These are phyloP conservation scores for Charaxes varanes DNA, from an alignment of 1,140 invertebrate genomes.

Conservation along the genomic window DNA sequence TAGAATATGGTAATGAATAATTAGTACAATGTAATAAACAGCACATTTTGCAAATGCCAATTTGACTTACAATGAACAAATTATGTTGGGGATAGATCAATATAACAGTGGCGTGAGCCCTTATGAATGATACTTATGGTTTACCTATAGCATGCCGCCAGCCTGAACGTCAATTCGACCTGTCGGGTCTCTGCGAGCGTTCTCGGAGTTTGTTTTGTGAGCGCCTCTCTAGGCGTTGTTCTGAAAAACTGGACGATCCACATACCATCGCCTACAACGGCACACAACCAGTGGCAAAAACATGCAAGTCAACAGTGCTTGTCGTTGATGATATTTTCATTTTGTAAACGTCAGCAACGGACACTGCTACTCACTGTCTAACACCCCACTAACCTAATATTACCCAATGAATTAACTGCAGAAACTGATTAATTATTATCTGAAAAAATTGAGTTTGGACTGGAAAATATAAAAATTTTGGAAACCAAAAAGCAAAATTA, in stretches of 20 bases:
- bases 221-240: constrained; percentile 64
- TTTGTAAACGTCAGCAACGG: constrained; percentile 69
- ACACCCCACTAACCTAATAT: constrained; percentile 35
- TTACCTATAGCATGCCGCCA: constrained; percentile 70
- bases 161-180: constrained; percentile 64
- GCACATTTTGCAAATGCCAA: neutral
- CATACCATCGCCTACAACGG: constrained; percentile 72
- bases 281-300: constrained; percentile 60
- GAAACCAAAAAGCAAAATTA: constrained; percentile 2
- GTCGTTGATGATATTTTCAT: constrained; percentile 62
- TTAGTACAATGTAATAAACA: neutral
- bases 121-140: constrained; percentile 73
- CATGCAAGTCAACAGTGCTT: constrained; percentile 57
- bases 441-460: constrained; percentile 36
- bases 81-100: constrained; percentile 38
- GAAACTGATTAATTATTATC: constrained; percentile 35
- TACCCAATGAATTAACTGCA: constrained; percentile 43
- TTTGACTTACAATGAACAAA: neutral
- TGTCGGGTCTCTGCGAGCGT: constrained; percentile 54
- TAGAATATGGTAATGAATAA: neutral
- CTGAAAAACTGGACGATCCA: constrained; percentile 74
- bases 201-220: constrained; percentile 58
- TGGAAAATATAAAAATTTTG: constrained; percentile 8
- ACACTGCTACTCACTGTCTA: constrained; percentile 58
- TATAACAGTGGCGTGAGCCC: constrained; percentile 55